These are phyloP conservation scores for Hirundo rustica DNA, from an alignment of 2,797 vertebrate genomes.

Conservation along the genomic window DNA sequence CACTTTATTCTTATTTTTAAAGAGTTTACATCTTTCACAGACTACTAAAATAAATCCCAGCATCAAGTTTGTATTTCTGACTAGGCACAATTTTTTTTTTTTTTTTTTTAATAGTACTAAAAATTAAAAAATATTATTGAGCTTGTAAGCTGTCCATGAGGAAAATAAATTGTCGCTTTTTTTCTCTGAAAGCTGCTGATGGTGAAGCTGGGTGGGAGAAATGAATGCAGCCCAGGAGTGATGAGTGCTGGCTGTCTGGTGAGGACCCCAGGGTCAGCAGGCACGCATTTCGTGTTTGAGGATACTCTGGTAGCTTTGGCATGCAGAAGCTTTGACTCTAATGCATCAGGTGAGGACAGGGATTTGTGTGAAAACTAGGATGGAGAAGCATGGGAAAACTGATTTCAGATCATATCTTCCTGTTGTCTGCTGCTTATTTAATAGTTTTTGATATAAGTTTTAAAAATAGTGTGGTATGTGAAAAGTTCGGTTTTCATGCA, in stretches of 20 bases:
- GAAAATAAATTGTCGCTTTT: background rate
- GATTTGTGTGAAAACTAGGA: background rate
- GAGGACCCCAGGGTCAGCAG: background rate
- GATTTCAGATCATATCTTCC: background rate
- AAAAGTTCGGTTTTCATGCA: background rate
- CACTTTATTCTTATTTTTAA: background rate
- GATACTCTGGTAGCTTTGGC: background rate
- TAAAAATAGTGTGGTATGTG: background rate
- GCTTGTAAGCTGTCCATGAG: accelerated
- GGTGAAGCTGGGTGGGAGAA: background rate
- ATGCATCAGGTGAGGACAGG: background rate
- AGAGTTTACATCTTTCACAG: background rate
- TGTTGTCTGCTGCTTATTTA: background rate
- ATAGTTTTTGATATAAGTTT: accelerated
- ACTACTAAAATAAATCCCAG: background rate
- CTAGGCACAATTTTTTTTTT: background rate
- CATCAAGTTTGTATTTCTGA: background rate
- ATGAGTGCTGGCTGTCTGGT: background rate
- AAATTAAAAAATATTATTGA: background rate
- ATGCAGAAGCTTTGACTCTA: background rate
- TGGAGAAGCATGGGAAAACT: background rate
- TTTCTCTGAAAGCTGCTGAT: background rate
- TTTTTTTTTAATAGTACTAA: background rate
- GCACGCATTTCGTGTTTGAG: background rate
- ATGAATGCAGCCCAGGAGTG: background rate